Evolutionary conservation across 2,113 vertebrate species (phyloP), one percentile per base, ranked within the genome.

Genomic region (Sitta europaea): DNA sequence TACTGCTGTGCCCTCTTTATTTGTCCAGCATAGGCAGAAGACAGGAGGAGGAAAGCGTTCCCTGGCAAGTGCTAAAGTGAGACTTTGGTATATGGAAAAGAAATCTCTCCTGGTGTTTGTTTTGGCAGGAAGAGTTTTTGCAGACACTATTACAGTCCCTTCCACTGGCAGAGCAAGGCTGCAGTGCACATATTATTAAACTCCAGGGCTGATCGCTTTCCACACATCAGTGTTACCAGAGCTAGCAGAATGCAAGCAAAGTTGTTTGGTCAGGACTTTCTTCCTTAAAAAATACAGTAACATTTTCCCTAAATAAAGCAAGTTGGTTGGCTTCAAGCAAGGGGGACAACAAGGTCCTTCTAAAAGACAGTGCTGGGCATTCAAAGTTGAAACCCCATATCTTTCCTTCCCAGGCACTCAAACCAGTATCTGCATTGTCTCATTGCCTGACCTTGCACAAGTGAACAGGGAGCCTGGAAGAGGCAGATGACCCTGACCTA

Each of bases 111-210:
- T 79, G 27, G 42, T 96, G 80, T 95, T 97, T 96, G 21, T 89
- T 88, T 94, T 97, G 95, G 95, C 93, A 95, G 72, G 31, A 86
- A 58, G 22, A 66, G 66, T 90, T 96, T 93, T 47, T 88, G 90
- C 94, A 96, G 88, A 81, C 90, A 55, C 61, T 90, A 25, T 78
- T 94, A 84, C 70, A 92, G 84, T 47, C 50, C 86, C 5, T 23
- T 70, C 43, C 12, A 2, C 51, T 88, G 81, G 66, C 79, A 92
- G 94, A 94, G 80, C 50, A 57, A 87, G 74, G 58, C 86, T 97
- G 43, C 72, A 90, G 72, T 71, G 91, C 59, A 78, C 22, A 33
- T 84, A 67, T 17, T 92, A 77, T 71, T 94, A 96, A 97, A 92
- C 38, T 78, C 67, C 74, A 78, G 38, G 47, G 48, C 36, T 88